phyloP scores from a whole-genome alignment of 2,113 vertebrate genomes.

The Laticauda laticaudata region DNA sequence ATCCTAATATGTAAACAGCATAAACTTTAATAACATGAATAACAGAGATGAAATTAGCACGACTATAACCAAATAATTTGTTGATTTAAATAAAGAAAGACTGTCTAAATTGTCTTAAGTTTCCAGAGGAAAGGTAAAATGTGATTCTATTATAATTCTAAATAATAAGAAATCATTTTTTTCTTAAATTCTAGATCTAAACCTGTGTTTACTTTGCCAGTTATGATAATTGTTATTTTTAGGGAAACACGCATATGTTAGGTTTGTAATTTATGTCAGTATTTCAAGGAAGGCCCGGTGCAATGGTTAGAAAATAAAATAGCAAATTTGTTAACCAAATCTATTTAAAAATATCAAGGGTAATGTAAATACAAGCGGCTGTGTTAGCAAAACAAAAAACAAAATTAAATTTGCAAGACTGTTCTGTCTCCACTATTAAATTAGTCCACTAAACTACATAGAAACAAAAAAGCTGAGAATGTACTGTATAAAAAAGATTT shows the following conservation, averaged over 20 bases:
- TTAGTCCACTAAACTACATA: not conserved
- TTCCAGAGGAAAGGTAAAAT: not conserved
- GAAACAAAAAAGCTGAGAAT: not conserved
- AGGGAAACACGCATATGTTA: not conserved
- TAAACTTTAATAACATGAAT: not conserved
- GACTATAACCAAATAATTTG: not conserved
- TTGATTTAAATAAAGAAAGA: not conserved
- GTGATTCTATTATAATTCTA: not conserved
- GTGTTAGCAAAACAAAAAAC: slow-evolving; percentile 11
- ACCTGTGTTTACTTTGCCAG: not conserved
- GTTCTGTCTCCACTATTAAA: not conserved
- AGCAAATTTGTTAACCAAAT: not conserved
- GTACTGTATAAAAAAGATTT: not conserved
- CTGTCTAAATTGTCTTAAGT: not conserved
- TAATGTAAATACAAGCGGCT: slow-evolving; percentile 1
- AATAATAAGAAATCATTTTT: not conserved
- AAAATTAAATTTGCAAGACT: slow-evolving; percentile 26
- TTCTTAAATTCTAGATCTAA: not conserved
- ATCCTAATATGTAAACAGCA: not conserved
- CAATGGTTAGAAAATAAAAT: not conserved
- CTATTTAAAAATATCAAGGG: slow-evolving; percentile 25
- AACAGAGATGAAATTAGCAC: not conserved
- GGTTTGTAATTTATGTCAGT: not conserved
- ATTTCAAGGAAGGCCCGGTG: slow-evolving; percentile 17
- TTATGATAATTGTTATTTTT: not conserved